phyloP scores from a whole-genome alignment of 2,797 vertebrate genomes.

The Thalassophryne amazonica region DNA sequence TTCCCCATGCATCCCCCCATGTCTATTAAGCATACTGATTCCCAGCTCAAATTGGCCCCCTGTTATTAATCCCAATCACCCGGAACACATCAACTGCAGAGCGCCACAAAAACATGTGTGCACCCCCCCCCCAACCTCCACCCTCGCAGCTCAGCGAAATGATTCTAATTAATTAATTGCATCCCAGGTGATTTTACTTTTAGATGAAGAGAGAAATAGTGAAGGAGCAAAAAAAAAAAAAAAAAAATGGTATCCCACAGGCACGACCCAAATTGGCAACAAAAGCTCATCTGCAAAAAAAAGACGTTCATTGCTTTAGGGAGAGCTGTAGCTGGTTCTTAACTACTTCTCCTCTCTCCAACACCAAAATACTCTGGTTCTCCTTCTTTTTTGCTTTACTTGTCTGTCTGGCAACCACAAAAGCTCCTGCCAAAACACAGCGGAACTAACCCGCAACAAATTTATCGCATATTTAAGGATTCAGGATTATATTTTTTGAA shows the following conservation, averaged over 20 bases:
- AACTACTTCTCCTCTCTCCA: constrained; percentile 55
- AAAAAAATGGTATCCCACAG: constrained; percentile 56
- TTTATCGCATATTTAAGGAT: constrained; percentile 65
- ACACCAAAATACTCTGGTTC: constrained; percentile 47
- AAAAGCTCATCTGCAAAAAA: constrained; percentile 46
- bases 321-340: constrained; percentile 52
- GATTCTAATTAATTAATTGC: constrained; percentile 84
- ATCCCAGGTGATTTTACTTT: constrained; percentile 82
- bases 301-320: constrained; percentile 61
- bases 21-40: constrained; percentile 76
- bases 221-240: constrained; percentile 46
- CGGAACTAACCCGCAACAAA: constrained; percentile 60
- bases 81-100: constrained; percentile 75
- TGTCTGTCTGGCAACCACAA: constrained; percentile 52
- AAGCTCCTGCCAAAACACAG: constrained; percentile 42
- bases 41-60: constrained; percentile 75
- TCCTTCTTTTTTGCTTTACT: constrained; percentile 11
- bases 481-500: constrained; percentile 48
- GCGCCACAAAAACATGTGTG: constrained; percentile 68
- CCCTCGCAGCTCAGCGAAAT: constrained; percentile 40
- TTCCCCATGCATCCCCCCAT: constrained; percentile 14
- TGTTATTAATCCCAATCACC: constrained; percentile 83
- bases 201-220: constrained; percentile 66
- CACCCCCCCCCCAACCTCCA: constrained; percentile 37
- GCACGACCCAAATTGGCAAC: constrained; percentile 73